Conservation (phyloP, 92 coral and sea anemone species). For the Epizoanthus rinbou region DNA sequence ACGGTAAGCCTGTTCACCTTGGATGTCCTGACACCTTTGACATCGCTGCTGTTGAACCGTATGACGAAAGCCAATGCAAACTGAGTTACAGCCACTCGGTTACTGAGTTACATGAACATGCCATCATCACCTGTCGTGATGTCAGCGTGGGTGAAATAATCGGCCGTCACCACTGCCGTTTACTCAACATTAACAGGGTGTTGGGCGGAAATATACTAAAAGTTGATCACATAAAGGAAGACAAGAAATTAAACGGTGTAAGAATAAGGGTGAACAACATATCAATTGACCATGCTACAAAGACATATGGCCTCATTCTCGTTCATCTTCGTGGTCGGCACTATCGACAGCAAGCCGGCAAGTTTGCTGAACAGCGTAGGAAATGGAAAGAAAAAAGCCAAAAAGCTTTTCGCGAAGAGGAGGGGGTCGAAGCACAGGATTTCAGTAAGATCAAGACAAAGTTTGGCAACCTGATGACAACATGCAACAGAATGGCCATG, state of each 20-base stretch:
- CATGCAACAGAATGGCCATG: slow-evolving; percentile 49
- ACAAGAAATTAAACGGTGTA: neutral
- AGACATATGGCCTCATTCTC: slow-evolving; percentile 20
- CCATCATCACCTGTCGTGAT: neutral
- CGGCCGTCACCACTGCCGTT: slow-evolving; percentile 45
- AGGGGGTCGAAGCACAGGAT: neutral
- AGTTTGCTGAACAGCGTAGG: slow-evolving; percentile 42
- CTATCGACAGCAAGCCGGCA: slow-evolving; percentile 49
- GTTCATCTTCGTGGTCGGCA: slow-evolving; percentile 40
- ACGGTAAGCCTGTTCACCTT: neutral
- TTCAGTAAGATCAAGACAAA: slow-evolving; percentile 46
- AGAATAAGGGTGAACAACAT: neutral
- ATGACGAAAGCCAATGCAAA: slow-evolving; percentile 15
- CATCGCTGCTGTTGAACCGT: slow-evolving; percentile 24
- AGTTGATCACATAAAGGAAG: slow-evolving; percentile 3
- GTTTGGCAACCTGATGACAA: slow-evolving; percentile 43
- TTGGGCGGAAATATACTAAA: slow-evolving; percentile 6
- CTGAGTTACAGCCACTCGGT: neutral
- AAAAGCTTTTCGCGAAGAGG: neutral
- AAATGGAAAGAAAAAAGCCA: slow-evolving; percentile 44
- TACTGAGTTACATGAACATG: neutral
- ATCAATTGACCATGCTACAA: neutral
- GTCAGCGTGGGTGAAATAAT: slow-evolving; percentile 11
- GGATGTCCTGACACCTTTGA: slow-evolving; percentile 3
- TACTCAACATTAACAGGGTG: slow-evolving; percentile 50